A percentile compares a stretch with the other conserved stretches of the same genome.
These are phyloP conservation scores for Tinamus major DNA, from an alignment of 2,797 vertebrate genomes.

Conservation along the genomic window DNA sequence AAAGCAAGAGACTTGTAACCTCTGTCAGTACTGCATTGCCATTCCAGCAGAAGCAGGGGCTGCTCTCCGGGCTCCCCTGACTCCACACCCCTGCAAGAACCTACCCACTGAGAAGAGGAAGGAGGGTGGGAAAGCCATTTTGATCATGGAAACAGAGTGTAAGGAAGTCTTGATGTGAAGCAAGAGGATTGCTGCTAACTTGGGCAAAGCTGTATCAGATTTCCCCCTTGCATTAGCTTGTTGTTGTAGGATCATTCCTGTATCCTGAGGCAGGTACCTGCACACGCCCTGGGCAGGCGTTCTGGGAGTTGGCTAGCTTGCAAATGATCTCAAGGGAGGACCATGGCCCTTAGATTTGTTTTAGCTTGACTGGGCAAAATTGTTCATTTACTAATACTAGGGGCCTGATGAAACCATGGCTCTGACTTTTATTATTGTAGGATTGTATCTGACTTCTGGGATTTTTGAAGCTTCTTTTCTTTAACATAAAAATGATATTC, in stretches of 20 bases:
- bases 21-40: too few species aligned
- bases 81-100: fast-evolving
- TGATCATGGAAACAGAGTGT: fast-evolving
- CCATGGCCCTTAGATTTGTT: neutral
- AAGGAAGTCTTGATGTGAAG: fast-evolving
- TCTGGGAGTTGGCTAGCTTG: neutral
- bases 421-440: neutral
- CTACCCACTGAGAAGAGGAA: neutral
- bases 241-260: neutral
- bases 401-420: neutral
- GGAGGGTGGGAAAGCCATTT: neutral
- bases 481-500: neutral
- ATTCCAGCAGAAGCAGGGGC: neutral
- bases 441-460: neutral
- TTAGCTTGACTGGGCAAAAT: neutral
- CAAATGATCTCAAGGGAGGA: neutral
- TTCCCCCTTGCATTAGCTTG: neutral
- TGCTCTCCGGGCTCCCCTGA: neutral
- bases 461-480: neutral
- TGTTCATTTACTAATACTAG: neutral
- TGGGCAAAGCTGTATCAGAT: neutral
- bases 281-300: fast-evolving
- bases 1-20: neutral
- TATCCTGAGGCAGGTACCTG: neutral
- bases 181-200: neutral